Conservation (phyloP, 2,113 vertebrate genomes). For the Mus pahari region DNA sequence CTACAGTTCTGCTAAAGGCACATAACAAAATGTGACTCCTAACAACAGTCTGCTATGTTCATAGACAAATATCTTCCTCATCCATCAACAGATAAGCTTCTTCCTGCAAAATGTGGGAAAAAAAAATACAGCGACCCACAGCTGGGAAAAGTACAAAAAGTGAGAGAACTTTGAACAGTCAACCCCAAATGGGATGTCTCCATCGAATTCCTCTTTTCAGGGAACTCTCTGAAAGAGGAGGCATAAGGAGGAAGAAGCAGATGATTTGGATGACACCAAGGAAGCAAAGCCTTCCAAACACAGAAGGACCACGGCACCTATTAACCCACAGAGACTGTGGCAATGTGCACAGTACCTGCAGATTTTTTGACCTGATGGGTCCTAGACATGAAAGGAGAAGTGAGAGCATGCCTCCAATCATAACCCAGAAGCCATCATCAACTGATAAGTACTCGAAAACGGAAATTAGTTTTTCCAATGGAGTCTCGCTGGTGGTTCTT, state of each 20-base stretch:
- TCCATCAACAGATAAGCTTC: not conserved
- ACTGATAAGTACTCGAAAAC: not conserved
- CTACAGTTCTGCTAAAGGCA: not conserved
- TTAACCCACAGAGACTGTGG: not conserved
- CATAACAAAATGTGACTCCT: not conserved
- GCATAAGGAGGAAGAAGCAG: not conserved
- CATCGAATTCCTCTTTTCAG: not conserved
- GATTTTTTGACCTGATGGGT: not conserved
- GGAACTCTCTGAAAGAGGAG: not conserved
- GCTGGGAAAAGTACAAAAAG: not conserved
- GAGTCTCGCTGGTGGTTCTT: not conserved
- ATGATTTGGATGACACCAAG: not conserved
- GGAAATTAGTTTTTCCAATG: too few relatives aligned
- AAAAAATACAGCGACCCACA: not conserved
- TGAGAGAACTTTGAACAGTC: not conserved
- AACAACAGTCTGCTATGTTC: not conserved
- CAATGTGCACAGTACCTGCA: not conserved
- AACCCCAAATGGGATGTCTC: not conserved
- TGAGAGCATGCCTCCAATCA: too few relatives aligned
- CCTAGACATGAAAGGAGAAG: not conserved
- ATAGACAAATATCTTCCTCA: not conserved
- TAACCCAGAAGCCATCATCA: not conserved
- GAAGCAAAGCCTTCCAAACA: not conserved
- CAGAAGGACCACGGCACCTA: not conserved
- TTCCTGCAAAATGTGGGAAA: not conserved